A percentile compares a stretch with the other conserved stretches of the same genome.
Conservation (phyloP, 2,888 invertebrate species). For the Thera britannica region DNA sequence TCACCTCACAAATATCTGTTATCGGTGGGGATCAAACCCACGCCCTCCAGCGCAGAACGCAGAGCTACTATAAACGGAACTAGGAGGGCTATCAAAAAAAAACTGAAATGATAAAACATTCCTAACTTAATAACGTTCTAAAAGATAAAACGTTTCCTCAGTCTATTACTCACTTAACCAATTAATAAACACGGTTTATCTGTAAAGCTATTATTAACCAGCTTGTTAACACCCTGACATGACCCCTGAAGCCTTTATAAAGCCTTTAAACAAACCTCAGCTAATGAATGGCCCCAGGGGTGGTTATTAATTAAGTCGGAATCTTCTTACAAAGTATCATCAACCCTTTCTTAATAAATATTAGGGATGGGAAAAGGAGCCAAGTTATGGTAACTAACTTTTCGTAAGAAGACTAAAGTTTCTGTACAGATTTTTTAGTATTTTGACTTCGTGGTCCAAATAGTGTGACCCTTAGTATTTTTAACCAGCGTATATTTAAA, state of each 20-base stretch:
- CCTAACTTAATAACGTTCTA: neutral
- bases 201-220: slow-evolving; percentile 51
- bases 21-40: no score
- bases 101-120: neutral
- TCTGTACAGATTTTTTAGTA: no score
- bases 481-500: no score
- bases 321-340: slow-evolving; percentile 80
- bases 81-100: neutral
- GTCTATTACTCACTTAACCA: slow-evolving; percentile 31
- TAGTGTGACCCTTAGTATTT: no score
- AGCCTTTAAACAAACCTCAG: slow-evolving; percentile 65
- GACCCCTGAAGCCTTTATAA: slow-evolving; percentile 64
- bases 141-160: slow-evolving; percentile 12
- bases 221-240: slow-evolving; percentile 58
- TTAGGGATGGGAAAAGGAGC: slow-evolving; percentile 31
- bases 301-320: slow-evolving; percentile 78
- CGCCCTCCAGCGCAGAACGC: no score
- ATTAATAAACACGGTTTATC: slow-evolving; percentile 44
- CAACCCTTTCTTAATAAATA: slow-evolving; percentile 74
- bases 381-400: neutral
- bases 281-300: slow-evolving; percentile 74
- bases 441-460: no score
- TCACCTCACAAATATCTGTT: no score
- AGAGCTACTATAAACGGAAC: no score
- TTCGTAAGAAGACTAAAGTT: no score